Percentiles rank a stretch among this genome's conserved stretches.
phyloP scores from a whole-genome alignment of 2,888 invertebrate species.

The Eristalis arbustorum region DNA sequence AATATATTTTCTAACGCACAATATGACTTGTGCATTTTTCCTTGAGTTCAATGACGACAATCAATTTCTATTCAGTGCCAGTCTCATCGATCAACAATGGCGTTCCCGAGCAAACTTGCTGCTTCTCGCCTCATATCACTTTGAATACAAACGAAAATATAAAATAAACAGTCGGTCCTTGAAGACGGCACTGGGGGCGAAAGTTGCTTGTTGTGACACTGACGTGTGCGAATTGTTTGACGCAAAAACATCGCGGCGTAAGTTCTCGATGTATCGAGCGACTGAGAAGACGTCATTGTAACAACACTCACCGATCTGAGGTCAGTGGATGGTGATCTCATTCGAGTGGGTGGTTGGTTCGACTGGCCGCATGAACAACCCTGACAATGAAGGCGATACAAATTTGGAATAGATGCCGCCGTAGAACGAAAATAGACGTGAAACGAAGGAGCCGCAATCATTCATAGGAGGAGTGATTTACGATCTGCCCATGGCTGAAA shows the following conservation, averaged over 20 bases:
- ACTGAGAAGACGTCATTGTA: background rate
- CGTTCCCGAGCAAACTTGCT: background rate
- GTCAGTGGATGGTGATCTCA: constrained; percentile 34
- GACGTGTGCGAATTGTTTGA: background rate
- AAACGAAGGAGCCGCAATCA: background rate
- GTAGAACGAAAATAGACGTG: constrained; percentile 3
- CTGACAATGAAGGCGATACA: constrained; percentile 34
- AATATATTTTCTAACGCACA: no score
- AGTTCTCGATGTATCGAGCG: background rate
- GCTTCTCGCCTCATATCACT: background rate
- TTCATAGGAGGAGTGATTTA: constrained; percentile 1
- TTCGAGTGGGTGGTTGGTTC: background rate
- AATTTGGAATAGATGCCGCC: background rate
- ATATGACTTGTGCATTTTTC: background rate
- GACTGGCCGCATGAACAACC: constrained; percentile 16
- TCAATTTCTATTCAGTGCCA: background rate
- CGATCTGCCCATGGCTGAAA: background rate
- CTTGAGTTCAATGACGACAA: background rate
- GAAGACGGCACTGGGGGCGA: constrained; percentile 25
- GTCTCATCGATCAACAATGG: background rate
- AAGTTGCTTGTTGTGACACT: constrained; percentile 20
- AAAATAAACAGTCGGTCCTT: constrained; percentile 25
- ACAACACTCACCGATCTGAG: background rate
- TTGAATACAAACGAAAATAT: background rate
- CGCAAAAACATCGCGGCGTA: background rate